phyloP scores from a whole-genome alignment of 1,140 invertebrate species.

The Lepidotrigona ventralis region DNA sequence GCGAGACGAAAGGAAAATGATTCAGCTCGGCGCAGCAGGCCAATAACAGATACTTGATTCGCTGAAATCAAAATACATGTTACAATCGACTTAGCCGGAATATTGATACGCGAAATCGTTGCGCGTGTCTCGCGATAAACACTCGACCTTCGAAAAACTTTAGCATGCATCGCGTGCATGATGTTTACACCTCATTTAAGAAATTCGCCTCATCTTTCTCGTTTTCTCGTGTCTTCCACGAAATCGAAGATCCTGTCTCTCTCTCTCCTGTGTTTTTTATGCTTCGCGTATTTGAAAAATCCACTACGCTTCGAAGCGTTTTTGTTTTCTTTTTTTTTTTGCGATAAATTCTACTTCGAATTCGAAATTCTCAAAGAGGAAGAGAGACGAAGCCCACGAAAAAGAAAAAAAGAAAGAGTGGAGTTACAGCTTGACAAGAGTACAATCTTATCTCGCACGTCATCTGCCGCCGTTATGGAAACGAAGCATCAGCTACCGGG shows the following conservation, averaged over 20 bases:
- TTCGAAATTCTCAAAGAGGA: no score
- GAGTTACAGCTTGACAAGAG: neutral
- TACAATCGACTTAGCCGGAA: neutral
- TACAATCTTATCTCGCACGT: neutral
- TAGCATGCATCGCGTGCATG: neutral
- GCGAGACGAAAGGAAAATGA: constrained; percentile 31
- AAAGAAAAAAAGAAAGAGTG: no score
- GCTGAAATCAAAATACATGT: neutral
- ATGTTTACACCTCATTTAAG: no score
- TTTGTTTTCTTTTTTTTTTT: no score
- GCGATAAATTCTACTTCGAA: no score
- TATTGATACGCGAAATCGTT: neutral
- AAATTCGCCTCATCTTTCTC: neutral
- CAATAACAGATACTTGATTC: constrained; percentile 9
- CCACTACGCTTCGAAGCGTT: no score
- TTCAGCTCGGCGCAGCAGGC: neutral
- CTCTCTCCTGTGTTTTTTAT: no score
- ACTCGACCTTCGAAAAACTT: constrained; percentile 29
- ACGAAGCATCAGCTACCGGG: neutral
- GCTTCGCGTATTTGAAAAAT: no score
- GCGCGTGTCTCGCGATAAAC: constrained; percentile 42
- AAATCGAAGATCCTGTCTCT: no score
- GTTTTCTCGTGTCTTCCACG: neutral
- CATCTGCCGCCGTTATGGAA: neutral
- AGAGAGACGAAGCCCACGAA: no score